Evolutionary conservation across 2,888 invertebrate species (phyloP).

Genomic region (Halictus quadricinctus): DNA sequence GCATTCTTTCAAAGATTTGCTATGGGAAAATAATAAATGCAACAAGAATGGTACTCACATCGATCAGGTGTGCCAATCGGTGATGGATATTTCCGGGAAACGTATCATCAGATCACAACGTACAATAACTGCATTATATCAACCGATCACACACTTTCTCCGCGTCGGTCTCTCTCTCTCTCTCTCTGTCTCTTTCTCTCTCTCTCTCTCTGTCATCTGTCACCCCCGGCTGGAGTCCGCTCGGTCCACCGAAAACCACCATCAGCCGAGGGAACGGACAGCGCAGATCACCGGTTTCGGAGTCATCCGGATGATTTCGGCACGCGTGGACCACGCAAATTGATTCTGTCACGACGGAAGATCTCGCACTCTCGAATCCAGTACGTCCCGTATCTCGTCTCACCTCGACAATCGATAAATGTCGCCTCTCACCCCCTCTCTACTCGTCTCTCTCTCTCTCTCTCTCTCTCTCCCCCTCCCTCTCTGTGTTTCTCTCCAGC

Average conservation of each 20-base stretch:
- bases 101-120: conserved; percentile 37
- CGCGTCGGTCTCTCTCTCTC: conserved; percentile 25
- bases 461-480: neutral
- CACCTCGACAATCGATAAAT: conserved; percentile 57
- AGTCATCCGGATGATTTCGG: conserved; percentile 1
- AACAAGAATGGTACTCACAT: conserved; percentile 28
- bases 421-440: conserved; percentile 36
- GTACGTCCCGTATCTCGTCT: conserved; percentile 46
- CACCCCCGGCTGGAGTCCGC: conserved; percentile 29
- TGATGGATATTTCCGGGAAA: neutral
- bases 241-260: conserved; percentile 23
- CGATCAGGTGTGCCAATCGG: neutral
- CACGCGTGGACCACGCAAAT: conserved; percentile 44
- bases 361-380: conserved; percentile 49
- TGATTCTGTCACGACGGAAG: conserved; percentile 49
- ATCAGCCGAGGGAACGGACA: conserved; percentile 19
- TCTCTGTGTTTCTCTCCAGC: neutral
- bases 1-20: neutral
- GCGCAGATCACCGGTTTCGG: neutral
- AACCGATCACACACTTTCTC: conserved; percentile 48
- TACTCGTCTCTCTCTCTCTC: conserved; percentile 1
- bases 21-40: too few relatives aligned
- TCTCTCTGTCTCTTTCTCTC: neutral
- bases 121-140: conserved; percentile 30
- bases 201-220: conserved; percentile 45